These are phyloP conservation scores for Gnathonemus longibarbis DNA, from an alignment of 2,113 vertebrate species.

Conservation along the genomic window DNA sequence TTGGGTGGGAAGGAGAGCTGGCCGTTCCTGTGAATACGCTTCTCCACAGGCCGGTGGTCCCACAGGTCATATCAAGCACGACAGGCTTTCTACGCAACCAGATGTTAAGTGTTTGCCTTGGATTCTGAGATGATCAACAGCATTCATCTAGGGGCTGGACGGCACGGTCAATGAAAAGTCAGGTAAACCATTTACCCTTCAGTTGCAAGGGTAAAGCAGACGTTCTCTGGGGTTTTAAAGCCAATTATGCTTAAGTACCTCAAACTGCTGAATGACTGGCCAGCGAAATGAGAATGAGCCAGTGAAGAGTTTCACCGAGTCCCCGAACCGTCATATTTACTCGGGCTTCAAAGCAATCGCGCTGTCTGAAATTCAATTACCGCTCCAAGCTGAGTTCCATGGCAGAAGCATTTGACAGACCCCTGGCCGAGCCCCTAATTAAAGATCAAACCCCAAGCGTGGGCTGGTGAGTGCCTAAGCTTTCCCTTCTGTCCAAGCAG, in stretches of 20 bases:
- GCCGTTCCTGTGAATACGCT: conserved; percentile 31
- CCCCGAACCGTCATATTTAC: conserved; percentile 48
- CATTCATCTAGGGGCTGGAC: conserved; percentile 37
- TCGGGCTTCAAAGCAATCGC: conserved; percentile 60
- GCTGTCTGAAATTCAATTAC: conserved; percentile 44
- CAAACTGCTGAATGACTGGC: conserved; percentile 57
- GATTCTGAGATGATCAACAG: conserved; percentile 38
- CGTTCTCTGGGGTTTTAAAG: conserved; percentile 42
- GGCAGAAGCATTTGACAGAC: conserved; percentile 22
- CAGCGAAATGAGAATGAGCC: conserved; percentile 57
- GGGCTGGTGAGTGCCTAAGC: conserved; percentile 32
- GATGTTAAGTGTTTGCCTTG: conserved; percentile 47
- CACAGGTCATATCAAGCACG: neutral
- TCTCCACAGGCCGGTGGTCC: conserved; percentile 25
- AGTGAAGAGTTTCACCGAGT: conserved; percentile 48
- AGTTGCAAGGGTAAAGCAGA: conserved; percentile 29
- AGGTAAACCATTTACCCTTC: conserved; percentile 9
- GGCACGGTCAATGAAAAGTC: neutral
- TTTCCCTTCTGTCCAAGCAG: conserved; percentile 19
- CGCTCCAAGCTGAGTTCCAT: conserved; percentile 40
- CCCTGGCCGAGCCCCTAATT: conserved; percentile 41
- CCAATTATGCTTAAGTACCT: conserved; percentile 52
- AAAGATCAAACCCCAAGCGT: conserved; percentile 33
- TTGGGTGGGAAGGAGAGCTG: conserved; percentile 3
- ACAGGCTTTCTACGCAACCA: conserved; percentile 35